phyloP scores from a whole-genome alignment of 2,797 vertebrate species.

The Ciconia nigra region DNA sequence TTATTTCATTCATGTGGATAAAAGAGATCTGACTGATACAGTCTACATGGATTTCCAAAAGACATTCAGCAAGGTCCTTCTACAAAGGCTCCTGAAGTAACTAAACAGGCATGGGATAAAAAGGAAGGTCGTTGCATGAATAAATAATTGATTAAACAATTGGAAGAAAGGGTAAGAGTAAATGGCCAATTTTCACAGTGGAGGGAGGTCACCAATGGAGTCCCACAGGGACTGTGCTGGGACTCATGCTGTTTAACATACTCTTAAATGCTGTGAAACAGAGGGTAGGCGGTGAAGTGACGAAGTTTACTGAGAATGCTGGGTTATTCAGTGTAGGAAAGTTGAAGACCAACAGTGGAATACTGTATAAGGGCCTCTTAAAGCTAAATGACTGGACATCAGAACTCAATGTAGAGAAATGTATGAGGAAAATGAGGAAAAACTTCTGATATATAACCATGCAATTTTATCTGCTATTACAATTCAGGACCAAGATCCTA shows the following conservation, averaged over 20 bases:
- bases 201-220: neutral
- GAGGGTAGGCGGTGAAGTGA: neutral
- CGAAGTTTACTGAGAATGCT: neutral
- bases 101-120: neutral
- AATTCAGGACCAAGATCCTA: neutral
- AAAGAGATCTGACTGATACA: neutral
- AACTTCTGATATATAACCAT: neutral
- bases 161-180: conserved; percentile 5
- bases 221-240: neutral
- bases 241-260: neutral
- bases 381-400: neutral
- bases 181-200: conserved; percentile 16
- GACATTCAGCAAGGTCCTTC: neutral
- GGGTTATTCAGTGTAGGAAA: neutral
- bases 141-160: conserved; percentile 34
- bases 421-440: neutral
- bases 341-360: neutral
- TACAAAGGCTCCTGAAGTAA: neutral
- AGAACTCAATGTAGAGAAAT: neutral
- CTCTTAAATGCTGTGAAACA: neutral
- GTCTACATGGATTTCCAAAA: neutral
- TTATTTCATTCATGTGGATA: neutral
- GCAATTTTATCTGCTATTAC: neutral
- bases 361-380: neutral
- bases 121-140: conserved; percentile 5